phyloP scores from a whole-genome alignment of 2,888 invertebrate genomes.

The Ormia ochracea region DNA sequence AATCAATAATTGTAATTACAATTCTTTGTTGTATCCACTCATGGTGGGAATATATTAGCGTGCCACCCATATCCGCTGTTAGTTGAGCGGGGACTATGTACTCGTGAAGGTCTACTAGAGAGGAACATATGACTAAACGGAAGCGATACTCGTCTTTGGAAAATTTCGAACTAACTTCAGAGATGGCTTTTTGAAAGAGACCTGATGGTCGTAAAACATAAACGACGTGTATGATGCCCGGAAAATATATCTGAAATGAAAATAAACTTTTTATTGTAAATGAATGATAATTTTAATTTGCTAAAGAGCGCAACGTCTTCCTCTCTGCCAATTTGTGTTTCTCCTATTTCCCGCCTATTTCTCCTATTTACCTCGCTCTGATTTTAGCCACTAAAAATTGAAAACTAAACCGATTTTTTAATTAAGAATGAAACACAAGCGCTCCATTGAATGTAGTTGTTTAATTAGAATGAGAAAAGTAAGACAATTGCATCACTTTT shows the following conservation, averaged over 20 bases:
- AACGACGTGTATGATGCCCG: slow-evolving; percentile 94
- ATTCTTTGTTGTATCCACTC: slow-evolving; percentile 98
- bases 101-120: slow-evolving; percentile 89
- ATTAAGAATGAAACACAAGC: too few species aligned
- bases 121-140: slow-evolving; percentile 90
- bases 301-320: too few species aligned
- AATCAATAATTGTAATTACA: slow-evolving; percentile 73
- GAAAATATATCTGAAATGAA: slow-evolving; percentile 89
- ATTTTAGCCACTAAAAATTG: too few species aligned
- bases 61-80: slow-evolving; percentile 92
- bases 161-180: slow-evolving; percentile 91
- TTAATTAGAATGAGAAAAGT: too few species aligned
- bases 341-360: too few species aligned
- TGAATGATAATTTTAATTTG: too few species aligned
- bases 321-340: too few species aligned
- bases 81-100: slow-evolving; percentile 90
- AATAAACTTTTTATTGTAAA: not conserved
- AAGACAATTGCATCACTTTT: too few species aligned
- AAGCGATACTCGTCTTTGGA: slow-evolving; percentile 96
- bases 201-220: slow-evolving; percentile 95
- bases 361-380: too few species aligned
- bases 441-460: too few species aligned
- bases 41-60: slow-evolving; percentile 91
- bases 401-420: too few species aligned
- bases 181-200: slow-evolving; percentile 96